Evolutionary conservation across 2,888 invertebrate species (phyloP), one percentile per base, ranked within the genome.

Genomic region (Cephus rjabovi): DNA sequence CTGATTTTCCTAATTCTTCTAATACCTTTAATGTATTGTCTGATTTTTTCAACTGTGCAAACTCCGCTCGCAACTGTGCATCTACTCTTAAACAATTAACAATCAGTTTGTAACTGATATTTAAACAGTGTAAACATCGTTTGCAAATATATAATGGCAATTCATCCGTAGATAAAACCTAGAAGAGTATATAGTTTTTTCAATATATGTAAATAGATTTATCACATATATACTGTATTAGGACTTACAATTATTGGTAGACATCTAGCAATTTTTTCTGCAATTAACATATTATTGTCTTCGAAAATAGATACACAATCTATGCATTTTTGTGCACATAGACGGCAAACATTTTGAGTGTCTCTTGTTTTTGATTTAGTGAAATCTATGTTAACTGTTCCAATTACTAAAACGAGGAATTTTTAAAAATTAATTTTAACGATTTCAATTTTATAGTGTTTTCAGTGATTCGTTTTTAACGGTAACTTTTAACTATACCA

Each of bases 91-190:
- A 34, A 34, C 82, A 83, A 30, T 79, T 83, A 12, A 83, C 77
- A 69, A 84, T 82, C 3, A 87, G 76, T 75, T 85, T 86, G 77
- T 87, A 85, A 81, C 86, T 86, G 12, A 85, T 84, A 75, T 87
- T 87, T 56, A 87, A 79, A 33, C 82, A 83, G 34, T 80, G 80
- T 31, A 86, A 79, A 75, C 87, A 87, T 12, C 77, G 79, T 56
- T 81, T 81, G 70, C 87, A 87, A 11, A 87, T 82, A 31, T 83
- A 82, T 33, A 77, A 78, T 23, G 87, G 85, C 34, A 87, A 76
- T 69, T 83, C 75, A 78, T 86, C 87, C 35, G 80, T 80, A 1
- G 82, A 79, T 68, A 82, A 75, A 33, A 87, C 81, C 86, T 87
- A 71, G 30, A 77, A 77, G 35, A 69, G 75, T n/a, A 12, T 40